Evolutionary conservation across 1,140 invertebrate species (phyloP).

Genomic region (Macrosteles quadrilineatus): DNA sequence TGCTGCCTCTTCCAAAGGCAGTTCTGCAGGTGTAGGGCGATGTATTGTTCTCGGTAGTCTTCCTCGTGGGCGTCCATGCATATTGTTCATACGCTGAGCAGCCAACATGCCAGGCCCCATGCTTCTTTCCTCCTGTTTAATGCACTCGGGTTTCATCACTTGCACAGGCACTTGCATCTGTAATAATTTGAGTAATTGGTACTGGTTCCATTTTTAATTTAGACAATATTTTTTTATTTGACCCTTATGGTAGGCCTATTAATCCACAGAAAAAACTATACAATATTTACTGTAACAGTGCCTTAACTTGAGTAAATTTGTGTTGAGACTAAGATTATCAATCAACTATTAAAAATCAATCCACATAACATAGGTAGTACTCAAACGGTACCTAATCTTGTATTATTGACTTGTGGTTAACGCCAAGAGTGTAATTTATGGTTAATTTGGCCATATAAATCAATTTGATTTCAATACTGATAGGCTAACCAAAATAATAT

Average conservation of each 20-base stretch:
- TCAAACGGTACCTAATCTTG: too few species aligned
- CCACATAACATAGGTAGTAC: too few species aligned
- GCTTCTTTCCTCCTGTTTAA: neutral
- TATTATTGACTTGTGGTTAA: too few species aligned
- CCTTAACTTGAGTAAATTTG: neutral
- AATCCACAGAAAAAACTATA: neutral
- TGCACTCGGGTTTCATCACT: neutral
- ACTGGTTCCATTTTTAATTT: neutral
- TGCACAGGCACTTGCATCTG: neutral
- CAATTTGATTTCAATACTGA: too few species aligned
- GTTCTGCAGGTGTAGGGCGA: conserved; percentile 15
- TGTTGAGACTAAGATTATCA: too few species aligned
- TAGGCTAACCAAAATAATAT: too few species aligned
- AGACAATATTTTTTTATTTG: too few species aligned
- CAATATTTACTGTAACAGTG: neutral
- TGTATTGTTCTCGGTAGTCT: neutral
- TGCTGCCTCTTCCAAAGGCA: conserved; percentile 38
- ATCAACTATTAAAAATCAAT: too few species aligned
- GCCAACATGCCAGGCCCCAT: conserved; percentile 3
- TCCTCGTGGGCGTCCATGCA: neutral
- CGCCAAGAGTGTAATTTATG: too few species aligned
- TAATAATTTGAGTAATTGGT: neutral
- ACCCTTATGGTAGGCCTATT: neutral
- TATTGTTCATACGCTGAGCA: neutral
- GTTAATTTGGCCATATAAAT: too few species aligned